Percentiles rank a stretch among this genome's conserved stretches.
Conservation (phyloP, 2,797 vertebrate genomes). For the Allobates femoralis region DNA sequence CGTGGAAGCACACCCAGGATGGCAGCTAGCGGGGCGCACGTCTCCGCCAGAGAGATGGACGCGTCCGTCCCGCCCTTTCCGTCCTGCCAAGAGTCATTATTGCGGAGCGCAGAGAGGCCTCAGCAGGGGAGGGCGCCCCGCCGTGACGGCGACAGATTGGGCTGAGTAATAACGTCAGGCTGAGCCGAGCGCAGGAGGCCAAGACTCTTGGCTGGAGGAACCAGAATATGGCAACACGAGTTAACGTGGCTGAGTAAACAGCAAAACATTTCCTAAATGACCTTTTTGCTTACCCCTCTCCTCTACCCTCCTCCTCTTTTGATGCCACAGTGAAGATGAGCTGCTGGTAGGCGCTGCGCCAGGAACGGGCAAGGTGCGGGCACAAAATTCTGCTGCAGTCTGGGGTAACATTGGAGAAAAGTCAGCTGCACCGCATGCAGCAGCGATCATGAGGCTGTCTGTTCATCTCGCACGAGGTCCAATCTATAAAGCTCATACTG, state of each 20-base stretch:
- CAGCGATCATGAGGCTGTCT: neutral
- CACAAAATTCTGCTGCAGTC: slow-evolving; percentile 45
- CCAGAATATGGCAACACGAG: slow-evolving; percentile 92
- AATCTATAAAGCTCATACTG: neutral
- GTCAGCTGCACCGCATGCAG: neutral
- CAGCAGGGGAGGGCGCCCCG: slow-evolving; percentile 93
- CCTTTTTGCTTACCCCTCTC: slow-evolving; percentile 66
- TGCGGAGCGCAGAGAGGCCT: slow-evolving; percentile 93
- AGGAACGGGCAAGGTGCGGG: slow-evolving; percentile 33
- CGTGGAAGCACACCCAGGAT: slow-evolving; percentile 97
- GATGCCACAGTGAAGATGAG: slow-evolving; percentile 51
- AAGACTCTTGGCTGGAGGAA: slow-evolving; percentile 88
- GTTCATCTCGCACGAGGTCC: neutral
- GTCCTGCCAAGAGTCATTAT: slow-evolving; percentile 99
- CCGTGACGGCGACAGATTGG: slow-evolving; percentile 98
- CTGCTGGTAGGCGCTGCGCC: slow-evolving; percentile 65
- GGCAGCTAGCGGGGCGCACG: slow-evolving; percentile 86
- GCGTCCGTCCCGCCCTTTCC: slow-evolving; percentile 71
- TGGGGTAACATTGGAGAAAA: slow-evolving; percentile 15
- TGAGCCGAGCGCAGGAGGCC: slow-evolving; percentile 85
- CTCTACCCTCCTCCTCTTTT: slow-evolving; percentile 64
- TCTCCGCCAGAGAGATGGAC: slow-evolving; percentile 77
- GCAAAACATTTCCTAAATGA: slow-evolving; percentile 78
- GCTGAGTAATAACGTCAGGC: slow-evolving; percentile 90
- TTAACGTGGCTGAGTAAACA: slow-evolving; percentile 81